These are phyloP conservation scores for Opisthocomus hoazin DNA, from an alignment of 2,113 vertebrate genomes.

Conservation along the genomic window DNA sequence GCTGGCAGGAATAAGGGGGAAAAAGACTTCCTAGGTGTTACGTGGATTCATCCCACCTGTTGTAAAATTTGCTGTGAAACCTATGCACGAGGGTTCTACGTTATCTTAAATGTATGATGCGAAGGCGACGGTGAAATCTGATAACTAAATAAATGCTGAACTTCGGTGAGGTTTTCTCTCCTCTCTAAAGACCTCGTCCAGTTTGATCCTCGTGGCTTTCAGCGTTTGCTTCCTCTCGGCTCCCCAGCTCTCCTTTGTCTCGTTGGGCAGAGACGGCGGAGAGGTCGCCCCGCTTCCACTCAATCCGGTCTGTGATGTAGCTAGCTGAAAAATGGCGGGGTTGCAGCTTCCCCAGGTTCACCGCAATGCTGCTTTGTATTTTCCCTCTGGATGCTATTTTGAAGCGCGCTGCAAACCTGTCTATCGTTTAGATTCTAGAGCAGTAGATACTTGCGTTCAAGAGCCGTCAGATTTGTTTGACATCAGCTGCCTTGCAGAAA, in stretches of 20 bases:
- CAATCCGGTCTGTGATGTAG: neutral
- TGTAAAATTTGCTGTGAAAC: neutral
- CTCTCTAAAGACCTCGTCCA: neutral
- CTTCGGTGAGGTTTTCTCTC: neutral
- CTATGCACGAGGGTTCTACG: fast-evolving
- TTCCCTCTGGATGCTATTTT: neutral
- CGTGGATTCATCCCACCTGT: neutral
- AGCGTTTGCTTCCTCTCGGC: neutral
- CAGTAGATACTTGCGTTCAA: neutral
- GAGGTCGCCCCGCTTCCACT: neutral
- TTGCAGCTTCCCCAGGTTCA: neutral
- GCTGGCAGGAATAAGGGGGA: neutral
- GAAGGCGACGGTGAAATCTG: neutral
- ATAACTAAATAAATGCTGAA: neutral
- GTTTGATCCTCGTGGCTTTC: neutral
- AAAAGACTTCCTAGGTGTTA: neutral
- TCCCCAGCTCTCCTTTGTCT: neutral
- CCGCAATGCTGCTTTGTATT: neutral
- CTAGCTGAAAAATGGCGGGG: neutral
- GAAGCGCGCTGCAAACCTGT: neutral
- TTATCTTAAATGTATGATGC: fast-evolving
- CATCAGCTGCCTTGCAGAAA: neutral
- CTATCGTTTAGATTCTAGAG: neutral
- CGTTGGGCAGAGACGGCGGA: neutral
- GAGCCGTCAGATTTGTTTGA: neutral